These are phyloP conservation scores for Sus cebifrons DNA, from an alignment of 2,797 vertebrate species.

Conservation along the genomic window DNA sequence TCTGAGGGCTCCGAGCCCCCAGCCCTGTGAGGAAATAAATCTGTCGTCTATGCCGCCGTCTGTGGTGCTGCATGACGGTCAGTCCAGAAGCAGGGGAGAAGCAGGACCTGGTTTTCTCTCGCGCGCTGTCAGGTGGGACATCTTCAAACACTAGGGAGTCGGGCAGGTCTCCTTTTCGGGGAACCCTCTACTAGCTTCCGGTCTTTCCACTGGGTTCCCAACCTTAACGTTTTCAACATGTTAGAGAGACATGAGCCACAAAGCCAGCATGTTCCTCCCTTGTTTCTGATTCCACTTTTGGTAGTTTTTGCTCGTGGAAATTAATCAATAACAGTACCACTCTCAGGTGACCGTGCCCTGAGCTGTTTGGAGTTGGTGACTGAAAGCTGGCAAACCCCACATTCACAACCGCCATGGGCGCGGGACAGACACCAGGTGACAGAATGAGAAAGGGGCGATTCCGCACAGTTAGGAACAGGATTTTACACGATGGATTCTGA, in stretches of 20 bases:
- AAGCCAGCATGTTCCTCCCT: not conserved
- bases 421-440: not conserved
- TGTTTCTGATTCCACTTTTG: not conserved
- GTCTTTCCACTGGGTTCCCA: not conserved
- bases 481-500: not conserved
- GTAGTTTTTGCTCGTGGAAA: not conserved
- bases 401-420: not conserved
- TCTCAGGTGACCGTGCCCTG: not conserved
- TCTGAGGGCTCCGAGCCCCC: not conserved
- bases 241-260: not conserved
- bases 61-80: rapidly evolving
- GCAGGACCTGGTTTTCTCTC: not conserved
- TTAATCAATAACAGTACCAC: not conserved
- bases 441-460: not conserved
- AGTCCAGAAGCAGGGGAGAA: not conserved
- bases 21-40: not conserved
- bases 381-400: not conserved
- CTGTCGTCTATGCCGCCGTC: not conserved
- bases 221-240: not conserved
- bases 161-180: not conserved
- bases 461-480: not conserved
- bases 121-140: not conserved
- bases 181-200: not conserved
- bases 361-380: not conserved
- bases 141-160: not conserved